Evolutionary conservation across 2,797 vertebrate genomes (phyloP).

Genomic region (Helicolenus hilgendorfi): DNA sequence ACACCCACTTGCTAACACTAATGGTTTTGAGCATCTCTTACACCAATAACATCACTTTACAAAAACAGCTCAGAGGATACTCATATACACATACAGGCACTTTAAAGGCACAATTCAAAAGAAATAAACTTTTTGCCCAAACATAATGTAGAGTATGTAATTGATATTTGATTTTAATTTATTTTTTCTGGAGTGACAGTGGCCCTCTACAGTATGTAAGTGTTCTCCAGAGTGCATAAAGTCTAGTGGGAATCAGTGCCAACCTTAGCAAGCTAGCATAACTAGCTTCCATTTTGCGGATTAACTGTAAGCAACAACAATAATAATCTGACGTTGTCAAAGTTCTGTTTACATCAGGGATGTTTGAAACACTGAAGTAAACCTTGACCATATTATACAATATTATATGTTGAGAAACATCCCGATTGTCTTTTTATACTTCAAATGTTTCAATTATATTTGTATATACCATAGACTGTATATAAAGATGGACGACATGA

Average conservation of each 20-base stretch:
- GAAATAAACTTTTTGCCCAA: neutral
- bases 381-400: neutral
- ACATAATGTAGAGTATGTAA: neutral
- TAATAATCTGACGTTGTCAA: no score
- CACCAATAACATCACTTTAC: constrained; percentile 1
- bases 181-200: neutral
- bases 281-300: neutral
- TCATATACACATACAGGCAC: neutral
- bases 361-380: neutral
- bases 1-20: constrained; percentile 24
- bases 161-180: neutral
- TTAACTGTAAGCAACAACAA: neutral
- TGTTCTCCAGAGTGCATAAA: neutral
- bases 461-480: neutral
- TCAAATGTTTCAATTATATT: neutral
- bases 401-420: neutral
- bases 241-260: neutral
- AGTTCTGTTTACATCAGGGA: neutral
- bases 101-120: neutral
- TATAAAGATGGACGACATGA: no score
- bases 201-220: neutral
- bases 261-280: neutral
- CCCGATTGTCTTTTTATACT: neutral
- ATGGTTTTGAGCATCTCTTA: constrained; percentile 32
- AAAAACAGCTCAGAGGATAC: constrained; percentile 3